phyloP scores from a whole-genome alignment of 2,797 vertebrate genomes.

The Acrossocheilus wenchowensis region DNA sequence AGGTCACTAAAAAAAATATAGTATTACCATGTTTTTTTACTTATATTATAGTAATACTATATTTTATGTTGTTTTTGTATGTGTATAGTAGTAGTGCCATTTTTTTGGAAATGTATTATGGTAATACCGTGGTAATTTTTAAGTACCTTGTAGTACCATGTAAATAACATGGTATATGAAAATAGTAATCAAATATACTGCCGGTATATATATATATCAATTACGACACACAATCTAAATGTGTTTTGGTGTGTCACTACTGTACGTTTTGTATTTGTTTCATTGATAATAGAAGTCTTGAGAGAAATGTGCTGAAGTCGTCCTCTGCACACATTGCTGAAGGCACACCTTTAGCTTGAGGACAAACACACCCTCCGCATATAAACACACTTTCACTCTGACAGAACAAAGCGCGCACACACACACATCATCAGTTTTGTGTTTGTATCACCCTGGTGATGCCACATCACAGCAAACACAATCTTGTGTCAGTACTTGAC shows the following conservation, averaged over 20 bases:
- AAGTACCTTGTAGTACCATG: neutral
- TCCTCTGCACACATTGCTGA: neutral
- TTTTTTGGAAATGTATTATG: too few relatives aligned
- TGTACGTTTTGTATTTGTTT: neutral
- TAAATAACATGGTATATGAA: neutral
- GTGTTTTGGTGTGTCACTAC: neutral
- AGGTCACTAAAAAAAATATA: neutral
- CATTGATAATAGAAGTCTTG: neutral
- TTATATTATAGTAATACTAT: neutral
- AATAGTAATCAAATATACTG: neutral
- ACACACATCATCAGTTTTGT: slow-evolving; percentile 3
- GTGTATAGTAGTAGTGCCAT: neutral
- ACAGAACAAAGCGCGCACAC: neutral
- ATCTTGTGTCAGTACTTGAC: neutral
- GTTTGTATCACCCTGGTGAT: slow-evolving; percentile 26
- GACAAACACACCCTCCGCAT: slow-evolving; percentile 28
- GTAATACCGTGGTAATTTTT: neutral
- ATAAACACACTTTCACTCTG: slow-evolving; percentile 20
- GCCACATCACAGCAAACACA: neutral
- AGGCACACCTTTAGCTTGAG: slow-evolving; percentile 34
- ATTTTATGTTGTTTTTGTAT: neutral
- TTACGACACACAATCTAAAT: neutral
- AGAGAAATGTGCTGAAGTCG: neutral
- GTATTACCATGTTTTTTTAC: neutral
- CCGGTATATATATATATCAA: neutral